Conservation (phyloP, 2,113 vertebrate species). For the Scolopax mira region DNA sequence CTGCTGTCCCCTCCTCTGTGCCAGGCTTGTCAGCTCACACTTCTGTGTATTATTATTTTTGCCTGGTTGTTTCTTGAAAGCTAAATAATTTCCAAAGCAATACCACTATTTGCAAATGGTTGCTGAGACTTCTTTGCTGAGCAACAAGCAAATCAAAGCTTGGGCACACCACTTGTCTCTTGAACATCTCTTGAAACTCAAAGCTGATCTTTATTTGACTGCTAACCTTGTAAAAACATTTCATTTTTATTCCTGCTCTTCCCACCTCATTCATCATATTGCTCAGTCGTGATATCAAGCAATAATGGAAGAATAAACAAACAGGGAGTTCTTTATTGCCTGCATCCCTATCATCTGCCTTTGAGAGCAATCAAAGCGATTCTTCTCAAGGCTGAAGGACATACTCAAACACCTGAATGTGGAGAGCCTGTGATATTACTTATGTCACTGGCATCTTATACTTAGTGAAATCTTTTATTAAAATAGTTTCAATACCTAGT, state of each 20-base stretch:
- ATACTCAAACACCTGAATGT: neutral
- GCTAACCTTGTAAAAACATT: conserved; percentile 12
- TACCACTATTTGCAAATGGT: neutral
- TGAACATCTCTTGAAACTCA: conserved; percentile 4
- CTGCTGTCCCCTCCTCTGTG: neutral
- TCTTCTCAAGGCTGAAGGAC: neutral
- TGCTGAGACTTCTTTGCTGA: neutral
- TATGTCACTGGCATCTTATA: neutral
- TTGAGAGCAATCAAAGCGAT: neutral
- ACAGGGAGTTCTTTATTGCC: neutral
- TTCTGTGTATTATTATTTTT: neutral
- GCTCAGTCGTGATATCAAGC: neutral
- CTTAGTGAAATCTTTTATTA: neutral
- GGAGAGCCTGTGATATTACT: neutral
- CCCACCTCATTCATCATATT: conserved; percentile 12
- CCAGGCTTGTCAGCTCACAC: conserved; percentile 9
- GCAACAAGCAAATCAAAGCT: neutral
- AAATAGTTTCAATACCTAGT: neutral
- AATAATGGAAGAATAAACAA: conserved; percentile 47
- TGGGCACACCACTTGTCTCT: neutral
- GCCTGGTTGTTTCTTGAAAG: neutral
- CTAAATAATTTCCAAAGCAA: neutral
- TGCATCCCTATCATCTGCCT: neutral
- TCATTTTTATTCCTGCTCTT: neutral
- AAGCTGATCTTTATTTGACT: neutral